phyloP scores from a whole-genome alignment of 2,888 invertebrate species.

The Rhynchonema sp. region DNA sequence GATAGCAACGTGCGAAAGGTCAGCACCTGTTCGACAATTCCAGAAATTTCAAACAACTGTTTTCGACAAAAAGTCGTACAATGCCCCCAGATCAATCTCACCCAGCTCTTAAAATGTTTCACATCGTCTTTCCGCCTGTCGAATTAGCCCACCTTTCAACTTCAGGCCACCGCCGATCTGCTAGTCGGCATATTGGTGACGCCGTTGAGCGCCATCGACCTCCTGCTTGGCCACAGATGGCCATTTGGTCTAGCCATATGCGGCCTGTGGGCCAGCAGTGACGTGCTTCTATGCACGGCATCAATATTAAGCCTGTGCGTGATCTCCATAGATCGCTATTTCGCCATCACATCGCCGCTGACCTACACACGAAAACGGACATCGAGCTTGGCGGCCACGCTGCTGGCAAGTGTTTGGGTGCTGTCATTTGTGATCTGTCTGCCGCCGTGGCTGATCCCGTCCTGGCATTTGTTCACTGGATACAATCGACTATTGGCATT shows the following conservation, averaged over 20 bases:
- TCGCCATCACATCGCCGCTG: conserved; percentile 29
- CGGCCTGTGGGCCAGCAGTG: conserved; percentile 24
- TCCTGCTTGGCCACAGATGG: conserved; percentile 27
- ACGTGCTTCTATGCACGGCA: conserved; percentile 26
- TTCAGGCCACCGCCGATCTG: background rate
- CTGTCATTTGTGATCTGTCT: conserved; percentile 25
- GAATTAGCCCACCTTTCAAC: no score
- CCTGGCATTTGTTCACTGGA: conserved; percentile 18
- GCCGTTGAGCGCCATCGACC: conserved; percentile 28
- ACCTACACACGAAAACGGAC: conserved; percentile 8
- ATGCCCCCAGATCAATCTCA: no score
- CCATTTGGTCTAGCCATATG: conserved; percentile 16
- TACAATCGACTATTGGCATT: background rate
- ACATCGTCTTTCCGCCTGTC: no score
- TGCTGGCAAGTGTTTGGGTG: conserved; percentile 28
- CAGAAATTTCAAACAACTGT: no score
- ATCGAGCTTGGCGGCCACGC: conserved; percentile 12
- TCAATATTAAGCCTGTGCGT: conserved; percentile 27
- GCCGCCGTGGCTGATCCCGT: conserved; percentile 28
- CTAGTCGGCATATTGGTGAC: conserved; percentile 28
- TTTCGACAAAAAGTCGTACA: no score
- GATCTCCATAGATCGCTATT: conserved; percentile 28
- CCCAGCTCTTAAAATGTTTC: no score
- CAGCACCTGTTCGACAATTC: no score
- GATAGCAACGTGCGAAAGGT: no score